Percentiles rank a stretch among this genome's conserved stretches.
phyloP scores from a whole-genome alignment of 2,888 invertebrate genomes.

The Mantis religiosa region DNA sequence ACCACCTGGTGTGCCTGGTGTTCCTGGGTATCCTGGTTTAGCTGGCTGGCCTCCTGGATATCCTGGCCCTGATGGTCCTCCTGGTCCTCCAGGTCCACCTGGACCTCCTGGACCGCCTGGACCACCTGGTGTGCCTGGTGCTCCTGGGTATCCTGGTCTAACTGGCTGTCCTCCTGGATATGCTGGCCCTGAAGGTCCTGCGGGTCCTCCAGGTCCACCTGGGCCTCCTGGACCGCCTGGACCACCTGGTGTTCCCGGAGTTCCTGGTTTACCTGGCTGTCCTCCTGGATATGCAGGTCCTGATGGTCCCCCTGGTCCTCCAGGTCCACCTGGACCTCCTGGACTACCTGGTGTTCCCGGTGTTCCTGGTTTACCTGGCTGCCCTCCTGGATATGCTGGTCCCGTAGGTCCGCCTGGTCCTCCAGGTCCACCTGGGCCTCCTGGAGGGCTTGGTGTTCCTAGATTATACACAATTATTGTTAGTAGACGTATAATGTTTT shows the following conservation, averaged over 20 bases:
- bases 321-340: conserved; percentile 28
- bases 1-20: conserved; percentile 27
- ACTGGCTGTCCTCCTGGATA: background rate
- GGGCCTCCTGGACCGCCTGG: conserved; percentile 31
- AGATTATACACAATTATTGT: too few species aligned
- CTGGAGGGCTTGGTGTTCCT: conserved; percentile 24
- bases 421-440: conserved; percentile 26
- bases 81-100: conserved; percentile 38
- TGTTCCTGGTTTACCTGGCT: conserved; percentile 27
- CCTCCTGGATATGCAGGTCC: conserved; percentile 21
- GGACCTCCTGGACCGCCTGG: conserved; percentile 28
- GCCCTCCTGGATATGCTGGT: too few species aligned
- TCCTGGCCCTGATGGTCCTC: conserved; percentile 36
- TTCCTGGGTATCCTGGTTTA: background rate
- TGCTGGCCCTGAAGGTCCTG: conserved; percentile 21
- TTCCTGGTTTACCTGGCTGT: conserved; percentile 34
- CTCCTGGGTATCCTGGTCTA: conserved; percentile 33
- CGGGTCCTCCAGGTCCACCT: conserved; percentile 31
- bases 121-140: conserved; percentile 29
- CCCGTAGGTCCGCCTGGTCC: conserved; percentile 33
- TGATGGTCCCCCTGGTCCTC: conserved; percentile 13
- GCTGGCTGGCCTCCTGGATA: conserved; percentile 34
- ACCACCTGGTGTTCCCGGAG: conserved; percentile 29
- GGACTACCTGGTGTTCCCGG: conserved; percentile 37
- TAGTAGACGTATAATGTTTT: too few species aligned